Base-by-base conservation (phyloP, 2,888 invertebrate genomes). In the Lepas anatifera region DNA sequence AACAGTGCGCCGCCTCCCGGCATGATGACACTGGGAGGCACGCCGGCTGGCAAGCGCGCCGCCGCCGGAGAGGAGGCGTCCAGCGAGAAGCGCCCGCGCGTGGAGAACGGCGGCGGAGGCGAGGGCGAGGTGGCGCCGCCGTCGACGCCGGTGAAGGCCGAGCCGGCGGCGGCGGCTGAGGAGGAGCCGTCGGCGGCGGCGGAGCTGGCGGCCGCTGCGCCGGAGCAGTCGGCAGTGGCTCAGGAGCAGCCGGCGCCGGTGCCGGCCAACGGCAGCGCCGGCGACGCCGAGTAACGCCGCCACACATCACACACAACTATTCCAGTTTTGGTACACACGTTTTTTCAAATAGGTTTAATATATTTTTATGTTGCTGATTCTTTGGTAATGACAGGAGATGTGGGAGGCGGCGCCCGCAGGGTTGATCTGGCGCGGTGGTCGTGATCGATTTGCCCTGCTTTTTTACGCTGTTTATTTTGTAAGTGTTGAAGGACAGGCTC, bases 301-400 rank as follows among this genome's bases (percentile, higher is more conserved):
- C 58, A 6, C 58, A n/a, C 58, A 4, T 2, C 35, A 7, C 16
- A 22, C 58, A 27, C 50, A 22, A 7, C 32, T 58, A 58, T 58
- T 58, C 58, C 58, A 58, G 18, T 58, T n/a, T 58, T 58, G 58
- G 58, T 58, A 58, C 58, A n/a, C n/a, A 58, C 58, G 58, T 58
- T 58, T 58, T n/a, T 58, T 58, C 29, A 58, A 25, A 58, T 58
- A 58, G 58, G 32, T n/a, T 58, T 58, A 32, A 32, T 58, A 58
- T 58, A 58, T 58, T 58, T 58, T 58, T 58, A 35, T 35, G 58
- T 58, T 58, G 58, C 58, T 58, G 16, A 32, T 35, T 16, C 32
- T 4, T 58, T 3, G 16, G 3, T 4, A 35, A 18, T 13, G 58
- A 7, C 10, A 10, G 41, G 41, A n/a, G n/a, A n/a, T n/a, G 11